Evolutionary conservation across 2,797 vertebrate genomes (phyloP), one percentile per base, ranked within the genome.

Genomic region (Gymnopithys bicolor): DNA sequence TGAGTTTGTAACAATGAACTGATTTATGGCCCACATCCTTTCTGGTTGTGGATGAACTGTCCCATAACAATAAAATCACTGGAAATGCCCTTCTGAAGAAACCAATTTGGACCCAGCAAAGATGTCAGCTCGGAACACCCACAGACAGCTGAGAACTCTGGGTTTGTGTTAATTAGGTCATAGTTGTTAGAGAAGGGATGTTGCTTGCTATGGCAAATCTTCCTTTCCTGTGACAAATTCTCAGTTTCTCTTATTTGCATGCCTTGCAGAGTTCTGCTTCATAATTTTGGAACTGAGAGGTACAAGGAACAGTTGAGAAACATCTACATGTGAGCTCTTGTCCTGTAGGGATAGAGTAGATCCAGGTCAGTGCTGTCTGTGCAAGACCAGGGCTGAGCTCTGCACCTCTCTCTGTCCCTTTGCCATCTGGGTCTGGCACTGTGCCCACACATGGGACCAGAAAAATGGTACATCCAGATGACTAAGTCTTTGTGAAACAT

Each of bases 131-230:
- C 41, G 64, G 75, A 51, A 43, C 22, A 83, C 25, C 32, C 48
- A 32, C 43, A 79, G n/a, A 48, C 13, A 51, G 28, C 79, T 67
- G 69, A 53, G 37, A 82, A 13, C 22, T 46, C n/a, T 60, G 51
- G 22, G 10, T 19, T 66, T 55, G 30, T 71, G 27, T 68, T 67
- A 77, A 53, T 74, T 43, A 69, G n/a, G 48, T 76, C 25, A 28
- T 0, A 0, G 8, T 18, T 84, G 11, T 62, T 77, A 39, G 48
- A 64, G 32, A 69, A 25, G 55, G 7, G 5, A 14, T 56, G 21
- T 74, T 90, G 27, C 59, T 79, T 59, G 43, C 48, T 67, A 30
- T 17, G 25, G 13, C 10, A 78, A 67, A 43, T 53, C 21, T 63
- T 35, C 39, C 52, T 52, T 62, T 52, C 46, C 48, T 22, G 16